Conservation (phyloP, 2,113 vertebrate species). For the Triplophysa siluroides region DNA sequence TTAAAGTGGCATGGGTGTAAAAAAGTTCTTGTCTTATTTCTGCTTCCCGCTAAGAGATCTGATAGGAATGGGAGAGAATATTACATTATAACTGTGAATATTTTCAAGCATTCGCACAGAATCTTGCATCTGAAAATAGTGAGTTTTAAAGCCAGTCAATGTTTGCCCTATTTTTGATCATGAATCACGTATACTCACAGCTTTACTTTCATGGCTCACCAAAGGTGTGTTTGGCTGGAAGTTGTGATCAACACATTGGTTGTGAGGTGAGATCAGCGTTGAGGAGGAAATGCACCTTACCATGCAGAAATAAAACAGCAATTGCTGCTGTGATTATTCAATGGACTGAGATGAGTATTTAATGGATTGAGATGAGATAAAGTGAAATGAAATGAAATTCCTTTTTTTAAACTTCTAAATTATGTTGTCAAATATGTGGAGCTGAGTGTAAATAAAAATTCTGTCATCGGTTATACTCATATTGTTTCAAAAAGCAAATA, state of each 20-base stretch:
- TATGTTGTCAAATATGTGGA: neutral
- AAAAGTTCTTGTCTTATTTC: neutral
- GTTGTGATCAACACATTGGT: slow-evolving; percentile 8
- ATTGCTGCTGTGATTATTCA: neutral
- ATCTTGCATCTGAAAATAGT: neutral
- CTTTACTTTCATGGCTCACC: slow-evolving; percentile 5
- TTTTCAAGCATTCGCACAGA: neutral
- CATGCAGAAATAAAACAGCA: neutral
- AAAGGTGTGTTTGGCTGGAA: neutral
- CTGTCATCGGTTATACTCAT: too few species aligned
- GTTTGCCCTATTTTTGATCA: neutral
- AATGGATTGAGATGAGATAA: neutral
- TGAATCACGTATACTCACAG: neutral
- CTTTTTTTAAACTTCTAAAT: neutral
- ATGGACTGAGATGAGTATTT: too few species aligned
- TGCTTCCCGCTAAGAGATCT: neutral
- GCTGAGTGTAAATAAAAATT: too few species aligned
- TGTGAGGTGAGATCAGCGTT: neutral
- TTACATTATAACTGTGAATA: neutral
- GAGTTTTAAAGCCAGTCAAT: neutral
- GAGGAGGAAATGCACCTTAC: neutral
- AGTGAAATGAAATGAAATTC: neutral
- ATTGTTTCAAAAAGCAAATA: too few species aligned
- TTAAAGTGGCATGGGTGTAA: neutral
- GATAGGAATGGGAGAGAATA: neutral